Conservation (phyloP, 2,113 vertebrate genomes). For the Strix uralensis region DNA sequence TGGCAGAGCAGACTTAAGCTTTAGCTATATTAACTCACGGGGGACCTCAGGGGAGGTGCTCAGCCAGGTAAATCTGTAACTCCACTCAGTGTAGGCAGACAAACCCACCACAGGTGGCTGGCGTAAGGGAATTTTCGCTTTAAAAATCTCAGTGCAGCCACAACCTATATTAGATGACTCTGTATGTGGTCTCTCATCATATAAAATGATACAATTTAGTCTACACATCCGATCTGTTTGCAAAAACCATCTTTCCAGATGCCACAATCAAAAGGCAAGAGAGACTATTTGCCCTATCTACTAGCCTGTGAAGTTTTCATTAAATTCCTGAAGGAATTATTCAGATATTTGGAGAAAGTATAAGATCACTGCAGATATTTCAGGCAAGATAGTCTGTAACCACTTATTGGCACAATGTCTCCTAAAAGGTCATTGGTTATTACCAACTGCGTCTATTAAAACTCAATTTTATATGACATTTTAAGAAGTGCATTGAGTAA, state of each 20-base stretch:
- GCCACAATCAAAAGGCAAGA: not conserved
- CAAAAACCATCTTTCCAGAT: not conserved
- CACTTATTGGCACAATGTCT: not conserved
- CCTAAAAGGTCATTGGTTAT: slow-evolving; percentile 48
- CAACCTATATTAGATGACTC: not conserved
- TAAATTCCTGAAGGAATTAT: not conserved
- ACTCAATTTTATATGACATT: slow-evolving; percentile 49
- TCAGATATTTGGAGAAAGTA: not conserved
- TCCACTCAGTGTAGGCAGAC: not conserved
- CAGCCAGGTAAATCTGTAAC: not conserved
- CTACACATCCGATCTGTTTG: not conserved
- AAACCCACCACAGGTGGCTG: not conserved
- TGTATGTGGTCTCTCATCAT: not conserved
- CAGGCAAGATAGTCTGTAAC: not conserved
- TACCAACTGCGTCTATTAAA: slow-evolving; percentile 30
- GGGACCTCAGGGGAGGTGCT: not conserved
- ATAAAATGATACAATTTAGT: not conserved
- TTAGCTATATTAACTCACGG: not conserved
- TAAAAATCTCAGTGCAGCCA: not conserved
- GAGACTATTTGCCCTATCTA: not conserved
- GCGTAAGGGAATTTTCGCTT: not conserved
- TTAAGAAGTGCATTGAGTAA: not conserved
- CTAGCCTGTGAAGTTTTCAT: not conserved
- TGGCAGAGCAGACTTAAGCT: not conserved
- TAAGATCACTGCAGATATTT: not conserved